Percentiles rank a stretch among this genome's conserved stretches.
Evolutionary conservation across 2,113 vertebrate species (phyloP).

Genomic region (Psilopsiagon aymara): DNA sequence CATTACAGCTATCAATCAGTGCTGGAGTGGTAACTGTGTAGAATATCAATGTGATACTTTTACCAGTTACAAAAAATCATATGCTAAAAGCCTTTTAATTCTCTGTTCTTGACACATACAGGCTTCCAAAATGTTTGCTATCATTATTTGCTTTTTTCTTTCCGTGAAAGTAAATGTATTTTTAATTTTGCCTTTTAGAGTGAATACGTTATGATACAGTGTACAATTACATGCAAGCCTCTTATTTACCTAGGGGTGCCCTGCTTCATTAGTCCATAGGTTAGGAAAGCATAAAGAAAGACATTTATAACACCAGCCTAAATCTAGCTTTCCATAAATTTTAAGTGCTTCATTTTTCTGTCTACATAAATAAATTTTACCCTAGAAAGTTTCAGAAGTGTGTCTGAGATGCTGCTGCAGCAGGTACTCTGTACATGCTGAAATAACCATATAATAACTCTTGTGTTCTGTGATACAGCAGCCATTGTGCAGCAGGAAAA

Average conservation of each 20-base stretch:
- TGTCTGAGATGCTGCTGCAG: neutral
- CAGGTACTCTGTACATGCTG: neutral
- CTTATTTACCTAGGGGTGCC: neutral
- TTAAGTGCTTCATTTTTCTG: neutral
- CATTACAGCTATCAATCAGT: neutral
- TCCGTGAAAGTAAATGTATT: slow-evolving; percentile 1
- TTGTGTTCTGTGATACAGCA: neutral
- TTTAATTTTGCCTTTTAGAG: slow-evolving; percentile 30
- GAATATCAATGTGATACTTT: neutral
- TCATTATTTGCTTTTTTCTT: slow-evolving; percentile 42
- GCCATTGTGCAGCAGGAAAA: neutral
- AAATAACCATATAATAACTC: neutral
- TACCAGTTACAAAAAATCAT: neutral
- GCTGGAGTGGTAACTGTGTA: neutral
- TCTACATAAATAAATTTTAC: neutral
- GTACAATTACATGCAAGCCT: slow-evolving; percentile 4
- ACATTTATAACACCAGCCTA: neutral
- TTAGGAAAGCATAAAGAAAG: neutral
- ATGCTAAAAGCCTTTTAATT: slow-evolving; percentile 40
- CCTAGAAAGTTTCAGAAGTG: neutral
- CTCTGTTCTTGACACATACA: neutral
- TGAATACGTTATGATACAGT: neutral
- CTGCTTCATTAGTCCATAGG: neutral
- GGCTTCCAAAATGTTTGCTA: slow-evolving; percentile 10
- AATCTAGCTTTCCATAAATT: neutral